Conservation (phyloP, 2,113 vertebrate species). For the Nipponia nippon region DNA sequence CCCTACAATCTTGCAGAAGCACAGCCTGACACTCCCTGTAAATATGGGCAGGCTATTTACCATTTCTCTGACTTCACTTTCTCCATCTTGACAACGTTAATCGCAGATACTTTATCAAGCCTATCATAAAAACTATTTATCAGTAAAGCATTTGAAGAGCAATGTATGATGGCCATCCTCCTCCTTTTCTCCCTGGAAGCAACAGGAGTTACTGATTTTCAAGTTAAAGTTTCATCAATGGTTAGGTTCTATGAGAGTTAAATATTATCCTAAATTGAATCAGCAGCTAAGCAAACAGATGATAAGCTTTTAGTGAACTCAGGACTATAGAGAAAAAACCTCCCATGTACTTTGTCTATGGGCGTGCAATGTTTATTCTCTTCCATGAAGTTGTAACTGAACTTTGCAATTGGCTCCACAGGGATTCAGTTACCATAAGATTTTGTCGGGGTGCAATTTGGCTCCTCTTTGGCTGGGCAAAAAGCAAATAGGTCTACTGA, state of each 20-base stretch:
- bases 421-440: neutral
- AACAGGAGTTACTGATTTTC: neutral
- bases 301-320: conserved; percentile 32
- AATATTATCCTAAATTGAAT: conserved; percentile 54
- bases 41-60: neutral
- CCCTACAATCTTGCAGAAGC: neutral
- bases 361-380: conserved; percentile 16
- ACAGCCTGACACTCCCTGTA: neutral
- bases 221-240: conserved; percentile 35
- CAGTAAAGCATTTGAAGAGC: neutral
- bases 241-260: conserved; percentile 17
- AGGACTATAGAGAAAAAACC: neutral
- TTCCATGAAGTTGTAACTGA: neutral
- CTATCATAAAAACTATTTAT: neutral
- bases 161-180: neutral
- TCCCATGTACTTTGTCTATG: neutral
- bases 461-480: neutral
- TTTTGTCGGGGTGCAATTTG: neutral
- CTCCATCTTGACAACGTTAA: neutral
- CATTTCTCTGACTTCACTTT: neutral
- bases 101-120: neutral
- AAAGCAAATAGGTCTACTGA: neutral
- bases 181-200: neutral
- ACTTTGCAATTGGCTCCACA: neutral
- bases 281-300: conserved; percentile 37